Evolutionary conservation across 2,797 vertebrate genomes (phyloP), one percentile per base, ranked within the genome.

Genomic region (Arnoldichthys spilopterus): DNA sequence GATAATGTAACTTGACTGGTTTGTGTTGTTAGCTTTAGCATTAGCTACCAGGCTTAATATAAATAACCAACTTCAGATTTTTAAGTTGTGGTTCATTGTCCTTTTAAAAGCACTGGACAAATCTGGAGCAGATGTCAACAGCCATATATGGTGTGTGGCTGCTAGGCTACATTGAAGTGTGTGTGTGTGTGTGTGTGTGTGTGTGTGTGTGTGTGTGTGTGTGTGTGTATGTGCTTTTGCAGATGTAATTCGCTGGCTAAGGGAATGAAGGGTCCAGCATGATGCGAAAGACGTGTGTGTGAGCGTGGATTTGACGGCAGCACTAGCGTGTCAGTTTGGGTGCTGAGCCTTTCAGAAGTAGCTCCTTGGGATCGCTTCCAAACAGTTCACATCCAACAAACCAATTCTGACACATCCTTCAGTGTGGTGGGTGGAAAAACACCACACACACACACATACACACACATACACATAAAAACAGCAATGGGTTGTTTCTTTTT

Each of bases 331-430:
- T 69, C 67, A 5, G 67, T 53, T 49, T 49, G 26, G 45, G 47
- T 51, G 24, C 67, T 32, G 45, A n/a, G 43, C 24, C 34, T 47
- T 68, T 47, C 66, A 68, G 43, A 47, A 49, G 24, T 28, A 43
- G 71, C 30, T 56, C 32, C 18, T 40, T 59, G 34, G 71, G 80
- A 53, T 63, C 22, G 24, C 54, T 53, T 73, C 53, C 66, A 74
- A 22, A 73, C 64, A 68, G 53, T 26, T 70, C 62, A 75, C 43
- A 64, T 54, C 68, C 40, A 1, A 43, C 69, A 82, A 82, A 77
- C 43, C 66, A 66, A 43, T 11, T 59, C 56, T 82, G 70, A 73
- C 80, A 74, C 16, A n/a, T 78, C 47, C n/a, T 56, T 82, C 74
- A 69, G 37, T 45, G 59, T 47, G 56, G 71, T 78, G 75, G 71